phyloP scores from a whole-genome alignment of 2,888 invertebrate genomes.

The Invenusta paracnida region DNA sequence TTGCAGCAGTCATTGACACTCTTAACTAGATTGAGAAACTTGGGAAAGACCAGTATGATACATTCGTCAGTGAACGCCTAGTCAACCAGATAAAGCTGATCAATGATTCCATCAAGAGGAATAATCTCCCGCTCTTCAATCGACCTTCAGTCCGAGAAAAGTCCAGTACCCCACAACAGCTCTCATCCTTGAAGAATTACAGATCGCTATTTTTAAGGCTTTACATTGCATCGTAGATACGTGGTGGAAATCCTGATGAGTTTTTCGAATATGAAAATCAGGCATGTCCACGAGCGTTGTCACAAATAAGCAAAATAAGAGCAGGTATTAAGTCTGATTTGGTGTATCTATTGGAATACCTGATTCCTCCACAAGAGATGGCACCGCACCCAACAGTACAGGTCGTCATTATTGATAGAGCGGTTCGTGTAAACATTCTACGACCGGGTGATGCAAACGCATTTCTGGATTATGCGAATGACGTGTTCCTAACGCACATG shows the following conservation, averaged over 20 bases:
- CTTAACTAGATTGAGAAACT: not conserved
- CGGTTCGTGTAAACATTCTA: not conserved
- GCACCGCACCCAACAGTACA: not conserved
- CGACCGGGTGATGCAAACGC: not conserved
- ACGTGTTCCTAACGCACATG: not conserved
- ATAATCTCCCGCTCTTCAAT: not conserved
- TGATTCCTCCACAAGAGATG: not conserved
- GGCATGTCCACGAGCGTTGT: too few species aligned
- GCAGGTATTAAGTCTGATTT: not conserved
- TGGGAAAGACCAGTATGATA: not conserved
- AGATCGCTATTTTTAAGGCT: too few species aligned
- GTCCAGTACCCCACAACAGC: too few species aligned
- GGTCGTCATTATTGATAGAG: not conserved
- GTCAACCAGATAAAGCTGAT: not conserved
- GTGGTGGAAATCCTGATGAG: too few species aligned
- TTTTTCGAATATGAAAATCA: too few species aligned
- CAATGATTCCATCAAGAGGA: not conserved
- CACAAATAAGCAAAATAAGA: too few species aligned
- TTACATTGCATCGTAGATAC: too few species aligned
- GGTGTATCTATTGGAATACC: not conserved
- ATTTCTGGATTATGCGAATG: not conserved
- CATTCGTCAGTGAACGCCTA: not conserved
- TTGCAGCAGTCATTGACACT: not conserved
- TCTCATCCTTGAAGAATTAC: too few species aligned
- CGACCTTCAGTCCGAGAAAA: too few species aligned